These are phyloP conservation scores for Anagrus nilaparvatae DNA, from an alignment of 1,140 invertebrate genomes.

Conservation along the genomic window DNA sequence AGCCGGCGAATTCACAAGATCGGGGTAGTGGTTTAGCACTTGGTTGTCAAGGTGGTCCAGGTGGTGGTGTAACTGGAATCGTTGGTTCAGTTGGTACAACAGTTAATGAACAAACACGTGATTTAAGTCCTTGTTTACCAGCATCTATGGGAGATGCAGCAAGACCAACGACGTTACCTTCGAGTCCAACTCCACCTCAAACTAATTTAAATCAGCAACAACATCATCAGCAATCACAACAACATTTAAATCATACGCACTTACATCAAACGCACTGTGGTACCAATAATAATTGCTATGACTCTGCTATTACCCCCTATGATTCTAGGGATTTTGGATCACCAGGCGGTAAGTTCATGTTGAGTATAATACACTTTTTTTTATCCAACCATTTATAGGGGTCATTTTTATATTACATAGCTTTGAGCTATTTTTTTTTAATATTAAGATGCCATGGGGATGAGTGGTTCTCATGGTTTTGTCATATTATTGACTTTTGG, in stretches of 20 bases:
- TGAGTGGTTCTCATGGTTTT: background rate
- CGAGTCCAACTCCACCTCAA: constrained; percentile 30
- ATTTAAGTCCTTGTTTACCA: constrained; percentile 60
- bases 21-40: constrained; percentile 39
- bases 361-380: background rate
- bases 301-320: constrained; percentile 36
- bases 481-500: background rate
- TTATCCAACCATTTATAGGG: background rate
- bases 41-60: constrained; percentile 36
- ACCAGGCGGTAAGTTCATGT: constrained; percentile 30
- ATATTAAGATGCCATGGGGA: background rate
- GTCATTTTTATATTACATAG: background rate
- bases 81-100: background rate
- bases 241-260: constrained; percentile 30
- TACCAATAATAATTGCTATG: constrained; percentile 41
- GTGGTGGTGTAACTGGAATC: background rate
- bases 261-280: constrained; percentile 38
- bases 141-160: constrained; percentile 50
- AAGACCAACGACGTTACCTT: constrained; percentile 39
- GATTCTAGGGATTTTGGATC: constrained; percentile 41
- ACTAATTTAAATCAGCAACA: constrained; percentile 12
- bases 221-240: constrained; percentile 27
- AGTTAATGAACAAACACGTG: constrained; percentile 50
- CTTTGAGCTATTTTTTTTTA: background rate
- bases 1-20: constrained; percentile 42